Conservation (phyloP, 2,113 vertebrate genomes). For the Salvelinus sp. region DNA sequence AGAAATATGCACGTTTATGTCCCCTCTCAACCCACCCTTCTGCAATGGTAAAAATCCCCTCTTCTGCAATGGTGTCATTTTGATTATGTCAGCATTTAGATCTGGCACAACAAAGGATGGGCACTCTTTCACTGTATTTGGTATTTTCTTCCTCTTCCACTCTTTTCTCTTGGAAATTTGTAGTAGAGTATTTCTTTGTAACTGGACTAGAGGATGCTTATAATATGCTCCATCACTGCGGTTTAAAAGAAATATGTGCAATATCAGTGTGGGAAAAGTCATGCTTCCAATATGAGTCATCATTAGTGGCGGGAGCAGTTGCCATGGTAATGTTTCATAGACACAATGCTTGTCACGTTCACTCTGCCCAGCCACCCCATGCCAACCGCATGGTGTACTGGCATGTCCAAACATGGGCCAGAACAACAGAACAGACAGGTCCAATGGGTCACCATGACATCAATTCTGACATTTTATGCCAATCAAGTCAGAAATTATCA, state of each 20-base stretch:
- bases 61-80: too few relatives aligned
- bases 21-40: too few relatives aligned
- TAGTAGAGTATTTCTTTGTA: too few relatives aligned
- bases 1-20: not conserved
- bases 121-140: not conserved
- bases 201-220: not conserved
- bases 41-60: too few relatives aligned
- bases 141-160: not conserved
- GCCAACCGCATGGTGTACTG: not conserved
- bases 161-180: too few relatives aligned
- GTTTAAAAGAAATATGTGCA: not conserved
- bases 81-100: not conserved
- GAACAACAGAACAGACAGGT: not conserved
- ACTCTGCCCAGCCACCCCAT: not conserved
- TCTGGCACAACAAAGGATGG: not conserved
- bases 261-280: not conserved
- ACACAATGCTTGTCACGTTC: not conserved
- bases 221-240: not conserved
- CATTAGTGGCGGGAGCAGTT: not conserved
- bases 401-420: not conserved
- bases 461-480: not conserved
- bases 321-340: not conserved
- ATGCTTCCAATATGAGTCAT: slow-evolving; percentile 1
- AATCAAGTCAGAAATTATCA: not conserved
- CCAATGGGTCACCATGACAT: not conserved